These are phyloP conservation scores for Cochlearius cochlearius DNA, from an alignment of 2,113 vertebrate species.

Conservation along the genomic window DNA sequence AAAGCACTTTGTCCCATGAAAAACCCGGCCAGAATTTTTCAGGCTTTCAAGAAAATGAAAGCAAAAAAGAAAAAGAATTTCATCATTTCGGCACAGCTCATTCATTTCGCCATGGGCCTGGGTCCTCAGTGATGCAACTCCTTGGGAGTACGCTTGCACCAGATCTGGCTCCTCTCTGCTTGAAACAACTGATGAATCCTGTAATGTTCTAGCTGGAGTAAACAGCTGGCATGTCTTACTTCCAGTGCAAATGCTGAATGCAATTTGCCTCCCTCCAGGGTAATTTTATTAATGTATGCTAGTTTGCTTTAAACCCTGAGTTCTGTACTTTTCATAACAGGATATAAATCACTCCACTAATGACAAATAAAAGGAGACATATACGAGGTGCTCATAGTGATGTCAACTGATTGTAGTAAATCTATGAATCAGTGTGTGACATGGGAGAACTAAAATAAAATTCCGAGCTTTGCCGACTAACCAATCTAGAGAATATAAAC, in stretches of 20 bases:
- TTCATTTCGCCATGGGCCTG: neutral
- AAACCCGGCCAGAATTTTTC: neutral
- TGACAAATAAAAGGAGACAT: conserved; percentile 42
- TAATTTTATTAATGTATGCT: conserved; percentile 12
- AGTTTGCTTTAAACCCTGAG: neutral
- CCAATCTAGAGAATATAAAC: neutral
- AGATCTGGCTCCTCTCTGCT: neutral
- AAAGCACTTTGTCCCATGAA: neutral
- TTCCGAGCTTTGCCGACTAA: neutral
- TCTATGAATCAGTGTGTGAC: conserved; percentile 57
- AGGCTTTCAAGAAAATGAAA: neutral
- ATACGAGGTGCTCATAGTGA: conserved; percentile 60
- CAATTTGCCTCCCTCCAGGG: neutral
- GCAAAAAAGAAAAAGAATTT: neutral
- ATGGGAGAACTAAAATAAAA: neutral
- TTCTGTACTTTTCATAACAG: conserved; percentile 32
- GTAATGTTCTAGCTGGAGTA: neutral
- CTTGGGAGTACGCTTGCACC: neutral
- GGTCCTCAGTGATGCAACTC: conserved; percentile 9
- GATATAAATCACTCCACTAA: conserved; percentile 61
- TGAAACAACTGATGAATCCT: neutral
- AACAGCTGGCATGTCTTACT: neutral
- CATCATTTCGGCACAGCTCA: neutral
- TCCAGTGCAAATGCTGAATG: neutral
- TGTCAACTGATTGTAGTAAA: conserved; percentile 72